Conservation (phyloP, 2,888 invertebrate species). For the Sipha maydis region DNA sequence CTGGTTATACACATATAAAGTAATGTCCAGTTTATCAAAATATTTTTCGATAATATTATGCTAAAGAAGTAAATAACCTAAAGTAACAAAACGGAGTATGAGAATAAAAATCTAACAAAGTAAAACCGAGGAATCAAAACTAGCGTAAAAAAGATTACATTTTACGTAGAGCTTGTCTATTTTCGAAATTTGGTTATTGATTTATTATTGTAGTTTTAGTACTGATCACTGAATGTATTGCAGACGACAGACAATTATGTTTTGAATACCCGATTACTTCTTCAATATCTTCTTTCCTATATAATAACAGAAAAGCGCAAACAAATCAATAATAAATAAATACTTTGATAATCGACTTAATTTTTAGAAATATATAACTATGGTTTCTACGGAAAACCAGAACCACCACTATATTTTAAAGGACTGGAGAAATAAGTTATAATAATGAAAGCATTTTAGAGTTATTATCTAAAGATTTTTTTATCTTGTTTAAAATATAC, state of each 20-base stretch:
- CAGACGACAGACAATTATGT: slow-evolving; percentile 39
- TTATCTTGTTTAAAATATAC: too few relatives aligned
- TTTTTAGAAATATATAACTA: not conserved
- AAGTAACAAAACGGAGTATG: too few relatives aligned
- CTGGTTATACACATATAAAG: not conserved
- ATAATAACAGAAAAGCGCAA: not conserved
- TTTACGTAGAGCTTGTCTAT: not conserved
- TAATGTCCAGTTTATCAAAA: too few relatives aligned
- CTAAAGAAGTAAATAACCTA: not conserved
- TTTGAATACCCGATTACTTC: slow-evolving; percentile 41
- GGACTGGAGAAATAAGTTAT: too few relatives aligned
- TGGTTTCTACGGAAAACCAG: too few relatives aligned
- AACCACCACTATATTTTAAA: too few relatives aligned
- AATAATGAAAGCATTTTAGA: too few relatives aligned
- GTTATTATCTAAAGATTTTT: too few relatives aligned
- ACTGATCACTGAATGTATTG: slow-evolving; percentile 15
- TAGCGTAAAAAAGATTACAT: not conserved
- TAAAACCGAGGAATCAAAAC: not conserved
- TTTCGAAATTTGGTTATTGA: not conserved
- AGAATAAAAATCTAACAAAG: not conserved
- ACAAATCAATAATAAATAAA: not conserved
- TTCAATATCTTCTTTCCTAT: slow-evolving; percentile 49
- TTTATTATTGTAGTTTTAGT: not conserved
- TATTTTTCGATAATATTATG: not conserved
- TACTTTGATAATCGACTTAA: not conserved